Evolutionary conservation across 2,113 vertebrate species (phyloP).

Genomic region (Urocolius indicus): DNA sequence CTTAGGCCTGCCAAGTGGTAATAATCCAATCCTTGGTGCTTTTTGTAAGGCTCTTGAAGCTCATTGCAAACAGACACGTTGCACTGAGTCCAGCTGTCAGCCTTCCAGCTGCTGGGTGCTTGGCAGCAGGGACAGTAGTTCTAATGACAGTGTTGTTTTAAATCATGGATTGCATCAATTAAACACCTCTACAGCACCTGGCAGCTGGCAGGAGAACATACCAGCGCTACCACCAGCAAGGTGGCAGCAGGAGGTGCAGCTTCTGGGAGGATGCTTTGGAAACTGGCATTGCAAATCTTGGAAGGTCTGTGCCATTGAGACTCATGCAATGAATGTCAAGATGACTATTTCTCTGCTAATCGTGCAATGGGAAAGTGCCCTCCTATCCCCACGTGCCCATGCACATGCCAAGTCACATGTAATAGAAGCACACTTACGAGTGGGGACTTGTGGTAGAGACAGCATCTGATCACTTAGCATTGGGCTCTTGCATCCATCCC

Average conservation of each 20-base stretch:
- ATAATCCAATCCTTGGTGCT: not conserved
- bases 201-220: accelerated
- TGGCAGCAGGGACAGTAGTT: not conserved
- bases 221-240: accelerated
- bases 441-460: not conserved
- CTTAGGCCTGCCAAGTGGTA: not conserved
- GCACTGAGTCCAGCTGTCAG: not conserved
- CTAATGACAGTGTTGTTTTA: not conserved
- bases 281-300: not conserved
- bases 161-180: not conserved
- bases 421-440: not conserved
- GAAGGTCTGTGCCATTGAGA: not conserved
- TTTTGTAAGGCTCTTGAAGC: not conserved
- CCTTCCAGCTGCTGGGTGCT: not conserved
- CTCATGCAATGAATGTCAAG: accelerated
- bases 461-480: not conserved
- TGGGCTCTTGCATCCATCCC: not conserved
- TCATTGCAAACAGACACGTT: accelerated
- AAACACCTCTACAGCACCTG: not conserved
- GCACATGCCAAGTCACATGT: accelerated
- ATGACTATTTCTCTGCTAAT: not conserved
- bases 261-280: not conserved
- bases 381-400: accelerated
- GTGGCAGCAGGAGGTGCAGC: not conserved
- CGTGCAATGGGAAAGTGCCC: not conserved